Percentiles rank a stretch among this genome's conserved stretches.
Conservation (phyloP, 2,888 invertebrate species). For the Drosophila nigricruria region DNA sequence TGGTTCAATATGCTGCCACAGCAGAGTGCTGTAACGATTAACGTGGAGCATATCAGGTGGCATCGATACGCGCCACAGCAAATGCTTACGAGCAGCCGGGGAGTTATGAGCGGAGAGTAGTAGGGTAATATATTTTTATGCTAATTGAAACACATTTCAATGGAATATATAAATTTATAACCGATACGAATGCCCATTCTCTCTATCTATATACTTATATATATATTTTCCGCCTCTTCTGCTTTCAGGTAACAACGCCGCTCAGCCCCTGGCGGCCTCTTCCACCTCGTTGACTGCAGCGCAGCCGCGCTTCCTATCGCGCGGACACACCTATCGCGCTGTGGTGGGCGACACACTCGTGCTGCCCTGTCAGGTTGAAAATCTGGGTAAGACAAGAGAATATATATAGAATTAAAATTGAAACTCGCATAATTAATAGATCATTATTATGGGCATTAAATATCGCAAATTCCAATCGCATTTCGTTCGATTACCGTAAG, state of each 20-base stretch:
- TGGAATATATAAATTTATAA: conserved; percentile 71
- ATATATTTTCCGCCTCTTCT: background rate
- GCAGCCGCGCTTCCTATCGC: conserved; percentile 89
- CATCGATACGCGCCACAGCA: conserved; percentile 40
- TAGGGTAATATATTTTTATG: conserved; percentile 80
- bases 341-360: conserved; percentile 92
- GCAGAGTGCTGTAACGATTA: conserved; percentile 9
- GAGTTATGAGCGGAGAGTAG: conserved; percentile 42
- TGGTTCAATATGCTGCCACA: conserved; percentile 48
- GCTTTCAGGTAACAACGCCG: conserved; percentile 77
- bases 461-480: conserved; percentile 44
- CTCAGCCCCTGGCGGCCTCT: conserved; percentile 55
- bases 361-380: conserved; percentile 93
- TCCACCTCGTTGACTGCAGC: conserved; percentile 65
- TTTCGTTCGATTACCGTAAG: conserved; percentile 26
- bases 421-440: conserved; percentile 60
- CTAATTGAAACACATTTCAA: conserved; percentile 83
- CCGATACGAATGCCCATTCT: background rate
- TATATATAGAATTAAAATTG: background rate
- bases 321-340: conserved; percentile 91
- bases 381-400: conserved; percentile 86
- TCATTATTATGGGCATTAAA: conserved; percentile 52
- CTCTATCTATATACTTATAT: background rate
- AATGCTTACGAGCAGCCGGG: conserved; percentile 66
- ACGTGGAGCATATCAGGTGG: background rate